These are phyloP conservation scores for Parasteatoda lunata DNA, from an alignment of 2,888 invertebrate species.

Conservation along the genomic window DNA sequence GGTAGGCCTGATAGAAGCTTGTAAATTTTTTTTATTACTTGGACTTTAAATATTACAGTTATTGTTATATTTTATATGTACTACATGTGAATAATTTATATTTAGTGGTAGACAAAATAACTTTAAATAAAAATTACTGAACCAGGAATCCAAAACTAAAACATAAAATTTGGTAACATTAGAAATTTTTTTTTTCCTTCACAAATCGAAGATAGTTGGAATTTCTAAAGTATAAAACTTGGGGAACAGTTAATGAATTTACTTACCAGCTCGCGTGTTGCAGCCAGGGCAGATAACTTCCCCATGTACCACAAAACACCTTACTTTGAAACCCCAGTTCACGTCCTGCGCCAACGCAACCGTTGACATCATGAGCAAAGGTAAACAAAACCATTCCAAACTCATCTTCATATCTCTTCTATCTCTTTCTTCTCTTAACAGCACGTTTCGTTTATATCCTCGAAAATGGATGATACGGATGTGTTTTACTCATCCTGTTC, in stretches of 20 bases:
- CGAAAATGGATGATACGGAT: neutral
- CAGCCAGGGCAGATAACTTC: slow-evolving; percentile 47
- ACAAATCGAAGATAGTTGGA: too few relatives aligned
- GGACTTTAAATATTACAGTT: too few relatives aligned
- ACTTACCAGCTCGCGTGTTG: slow-evolving; percentile 50
- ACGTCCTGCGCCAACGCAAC: slow-evolving; percentile 9
- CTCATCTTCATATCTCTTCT: neutral
- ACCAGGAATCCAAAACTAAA: too few relatives aligned
- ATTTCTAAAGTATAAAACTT: too few relatives aligned
- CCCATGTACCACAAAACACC: slow-evolving; percentile 46
- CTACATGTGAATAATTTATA: too few relatives aligned
- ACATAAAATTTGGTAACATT: too few relatives aligned
- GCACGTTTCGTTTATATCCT: neutral
- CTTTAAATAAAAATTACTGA: too few relatives aligned
- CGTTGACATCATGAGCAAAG: neutral
- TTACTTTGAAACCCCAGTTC: slow-evolving; percentile 55
- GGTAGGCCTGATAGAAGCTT: too few relatives aligned
- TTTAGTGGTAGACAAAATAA: too few relatives aligned
- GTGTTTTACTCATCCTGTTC: neutral
- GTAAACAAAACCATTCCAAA: neutral
- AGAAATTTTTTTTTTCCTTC: too few relatives aligned
- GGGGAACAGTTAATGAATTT: neutral
- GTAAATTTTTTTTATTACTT: too few relatives aligned
- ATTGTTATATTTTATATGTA: too few relatives aligned
- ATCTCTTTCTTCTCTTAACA: neutral